phyloP scores from a whole-genome alignment of 2,113 vertebrate genomes.

The Rhineura floridana region DNA sequence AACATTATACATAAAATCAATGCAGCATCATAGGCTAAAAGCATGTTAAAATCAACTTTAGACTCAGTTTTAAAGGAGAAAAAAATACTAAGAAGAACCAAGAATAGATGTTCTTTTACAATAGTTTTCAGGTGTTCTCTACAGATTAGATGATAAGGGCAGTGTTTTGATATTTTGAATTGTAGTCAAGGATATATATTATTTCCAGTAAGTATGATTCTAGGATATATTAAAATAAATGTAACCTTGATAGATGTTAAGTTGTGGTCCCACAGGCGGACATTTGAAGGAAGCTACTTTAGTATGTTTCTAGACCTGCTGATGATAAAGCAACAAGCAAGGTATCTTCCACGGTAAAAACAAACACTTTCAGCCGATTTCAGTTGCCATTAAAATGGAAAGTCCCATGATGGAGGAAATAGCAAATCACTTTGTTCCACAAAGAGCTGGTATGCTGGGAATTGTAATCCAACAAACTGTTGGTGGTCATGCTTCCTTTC shows the following conservation, averaged over 20 bases:
- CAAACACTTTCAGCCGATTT: not conserved
- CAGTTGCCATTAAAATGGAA: not conserved
- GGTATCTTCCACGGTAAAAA: not conserved
- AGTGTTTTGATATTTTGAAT: not conserved
- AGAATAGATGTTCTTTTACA: not conserved
- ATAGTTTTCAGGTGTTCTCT: not conserved
- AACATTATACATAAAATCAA: not conserved
- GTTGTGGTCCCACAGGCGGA: not conserved
- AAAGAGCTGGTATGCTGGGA: not conserved
- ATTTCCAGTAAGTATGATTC: not conserved
- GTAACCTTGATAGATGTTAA: not conserved
- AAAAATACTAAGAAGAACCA: not conserved
- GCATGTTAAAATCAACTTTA: not conserved
- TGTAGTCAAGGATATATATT: not conserved
- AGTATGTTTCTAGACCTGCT: not conserved
- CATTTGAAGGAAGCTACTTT: not conserved
- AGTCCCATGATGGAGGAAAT: not conserved
- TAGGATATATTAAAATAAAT: not conserved
- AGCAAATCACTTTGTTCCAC: not conserved
- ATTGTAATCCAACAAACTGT: not conserved
- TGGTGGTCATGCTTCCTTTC: constrained; percentile 2
- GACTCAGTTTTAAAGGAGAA: not conserved
- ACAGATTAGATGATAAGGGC: not conserved
- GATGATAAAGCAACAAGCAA: not conserved
- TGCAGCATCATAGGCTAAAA: not conserved